Conservation (phyloP, 2,113 vertebrate genomes). For the Acanthochromis polyacanthus region DNA sequence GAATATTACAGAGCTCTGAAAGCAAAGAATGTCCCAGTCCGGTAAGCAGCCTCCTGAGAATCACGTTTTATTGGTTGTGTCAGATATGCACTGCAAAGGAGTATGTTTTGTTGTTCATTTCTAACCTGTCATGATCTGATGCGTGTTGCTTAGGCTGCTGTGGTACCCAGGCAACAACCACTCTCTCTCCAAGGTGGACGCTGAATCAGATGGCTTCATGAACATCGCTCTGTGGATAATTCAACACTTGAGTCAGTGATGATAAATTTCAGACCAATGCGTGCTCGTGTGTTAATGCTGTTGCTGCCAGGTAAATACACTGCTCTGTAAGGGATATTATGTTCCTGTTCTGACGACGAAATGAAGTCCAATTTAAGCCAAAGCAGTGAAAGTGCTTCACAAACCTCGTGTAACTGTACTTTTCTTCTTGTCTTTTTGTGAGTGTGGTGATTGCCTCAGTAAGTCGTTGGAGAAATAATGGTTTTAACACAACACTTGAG, state of each 20-base stretch:
- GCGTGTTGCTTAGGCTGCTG: slow-evolving; percentile 86
- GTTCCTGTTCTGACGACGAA: slow-evolving; percentile 12
- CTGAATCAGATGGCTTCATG: slow-evolving; percentile 94
- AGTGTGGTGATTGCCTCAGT: background rate
- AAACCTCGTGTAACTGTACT: slow-evolving; percentile 6
- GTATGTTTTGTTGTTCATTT: slow-evolving; percentile 10
- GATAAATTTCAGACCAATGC: background rate
- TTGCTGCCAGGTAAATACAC: slow-evolving; percentile 15
- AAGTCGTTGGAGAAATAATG: background rate
- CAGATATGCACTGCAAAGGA: background rate
- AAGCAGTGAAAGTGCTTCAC: slow-evolving; percentile 43
- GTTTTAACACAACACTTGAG: slow-evolving; percentile 35
- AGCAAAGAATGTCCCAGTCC: slow-evolving; percentile 86
- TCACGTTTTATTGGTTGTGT: background rate
- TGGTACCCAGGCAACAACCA: slow-evolving; percentile 94
- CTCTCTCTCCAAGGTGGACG: slow-evolving; percentile 90
- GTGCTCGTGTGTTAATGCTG: background rate
- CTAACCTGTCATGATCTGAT: background rate
- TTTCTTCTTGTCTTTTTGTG: slow-evolving; percentile 19
- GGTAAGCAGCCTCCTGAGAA: slow-evolving; percentile 84
- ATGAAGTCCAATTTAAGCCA: slow-evolving; percentile 56
- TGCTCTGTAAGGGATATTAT: slow-evolving; percentile 2
- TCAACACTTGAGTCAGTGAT: slow-evolving; percentile 85
- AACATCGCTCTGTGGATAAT: slow-evolving; percentile 92
- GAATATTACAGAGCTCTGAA: slow-evolving; percentile 95